phyloP scores from a whole-genome alignment of 2,113 vertebrate genomes.

The Atlantisia rogersi region DNA sequence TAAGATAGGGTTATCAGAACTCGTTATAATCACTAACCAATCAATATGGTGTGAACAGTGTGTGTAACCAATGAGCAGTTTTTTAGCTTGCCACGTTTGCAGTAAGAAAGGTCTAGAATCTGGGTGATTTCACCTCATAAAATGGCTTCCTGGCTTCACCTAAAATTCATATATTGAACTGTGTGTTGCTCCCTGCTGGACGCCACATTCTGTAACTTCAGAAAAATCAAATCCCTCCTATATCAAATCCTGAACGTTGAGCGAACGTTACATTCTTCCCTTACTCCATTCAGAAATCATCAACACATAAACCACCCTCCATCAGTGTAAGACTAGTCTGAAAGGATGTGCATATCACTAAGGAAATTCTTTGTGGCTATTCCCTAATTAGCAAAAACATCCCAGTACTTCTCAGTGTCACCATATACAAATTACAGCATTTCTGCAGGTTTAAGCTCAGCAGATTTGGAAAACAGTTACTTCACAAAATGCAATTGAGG shows the following conservation, averaged over 20 bases:
- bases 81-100: too few species aligned
- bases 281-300: not conserved
- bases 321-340: not conserved
- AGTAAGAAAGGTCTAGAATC: too few species aligned
- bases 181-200: too few species aligned
- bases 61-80: too few species aligned
- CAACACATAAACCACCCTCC: not conserved
- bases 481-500: not conserved
- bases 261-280: not conserved
- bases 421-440: not conserved
- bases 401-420: not conserved
- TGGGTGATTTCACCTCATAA: too few species aligned
- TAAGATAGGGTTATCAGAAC: too few species aligned
- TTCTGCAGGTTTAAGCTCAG: slow-evolving; percentile 11
- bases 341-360: not conserved
- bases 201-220: not conserved
- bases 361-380: not conserved
- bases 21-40: too few species aligned
- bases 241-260: not conserved
- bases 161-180: too few species aligned
- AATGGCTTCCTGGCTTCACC: too few species aligned
- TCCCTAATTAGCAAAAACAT: not conserved
- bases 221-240: not conserved
- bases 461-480: not conserved
- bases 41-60: too few species aligned